Evolutionary conservation across 2,113 vertebrate species (phyloP).

Genomic region (Xiphophorus couchianus): DNA sequence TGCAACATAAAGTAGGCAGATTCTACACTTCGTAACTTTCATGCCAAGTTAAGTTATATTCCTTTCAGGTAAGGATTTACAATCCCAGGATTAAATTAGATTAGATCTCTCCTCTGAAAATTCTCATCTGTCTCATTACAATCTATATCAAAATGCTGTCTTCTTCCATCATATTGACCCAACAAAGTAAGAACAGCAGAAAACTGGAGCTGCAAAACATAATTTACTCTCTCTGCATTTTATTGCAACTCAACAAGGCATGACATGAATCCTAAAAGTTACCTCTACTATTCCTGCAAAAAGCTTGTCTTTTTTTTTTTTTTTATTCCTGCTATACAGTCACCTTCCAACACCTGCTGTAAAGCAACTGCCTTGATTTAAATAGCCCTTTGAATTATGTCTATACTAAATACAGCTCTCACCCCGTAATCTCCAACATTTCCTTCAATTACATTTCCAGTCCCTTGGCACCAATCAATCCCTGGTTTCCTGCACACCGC

Average conservation of each 20-base stretch:
- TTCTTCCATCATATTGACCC: neutral
- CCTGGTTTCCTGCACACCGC: conserved; percentile 16
- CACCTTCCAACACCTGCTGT: conserved; percentile 20
- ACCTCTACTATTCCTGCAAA: neutral
- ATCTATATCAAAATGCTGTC: neutral
- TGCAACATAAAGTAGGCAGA: neutral
- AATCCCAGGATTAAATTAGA: neutral
- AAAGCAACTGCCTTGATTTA: conserved; percentile 57
- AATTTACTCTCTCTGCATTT: neutral
- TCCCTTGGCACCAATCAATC: conserved; percentile 58
- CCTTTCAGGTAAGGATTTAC: neutral
- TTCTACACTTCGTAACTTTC: neutral
- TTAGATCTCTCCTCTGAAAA: neutral
- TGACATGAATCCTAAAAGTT: neutral
- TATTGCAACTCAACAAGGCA: neutral
- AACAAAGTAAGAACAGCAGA: neutral
- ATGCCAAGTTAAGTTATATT: neutral
- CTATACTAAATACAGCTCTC: conserved; percentile 48
- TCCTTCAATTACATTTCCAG: conserved; percentile 55
- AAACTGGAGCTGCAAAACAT: neutral
- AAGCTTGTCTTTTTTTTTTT: neutral
- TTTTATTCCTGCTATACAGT: neutral
- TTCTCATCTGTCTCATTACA: too few relatives aligned
- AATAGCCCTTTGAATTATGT: conserved; percentile 63
- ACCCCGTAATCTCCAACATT: conserved; percentile 55